Evolutionary conservation across 2,797 vertebrate genomes (phyloP), one percentile per base, ranked within the genome.

Genomic region (Halcyon badia): DNA sequence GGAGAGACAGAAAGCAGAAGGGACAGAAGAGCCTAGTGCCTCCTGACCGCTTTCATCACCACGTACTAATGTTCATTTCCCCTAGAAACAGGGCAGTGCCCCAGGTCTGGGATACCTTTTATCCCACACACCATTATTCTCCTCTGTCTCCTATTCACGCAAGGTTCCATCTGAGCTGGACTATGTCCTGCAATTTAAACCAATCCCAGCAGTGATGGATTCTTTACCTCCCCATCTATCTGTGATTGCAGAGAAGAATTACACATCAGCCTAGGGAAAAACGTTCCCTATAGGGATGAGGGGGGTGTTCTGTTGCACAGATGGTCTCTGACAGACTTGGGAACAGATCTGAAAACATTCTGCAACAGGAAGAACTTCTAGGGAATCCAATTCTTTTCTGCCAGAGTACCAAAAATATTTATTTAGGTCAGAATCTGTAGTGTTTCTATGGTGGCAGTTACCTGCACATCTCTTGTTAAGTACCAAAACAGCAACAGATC

Each of bases 261-360:
- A 87, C 31, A 83, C 76, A 89, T 6, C 54, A 84, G 54, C 1
- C 5, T 51, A 65, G 56, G 16, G 57, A 60, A 69, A 90, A 92
- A 58, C 9, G 6, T 17, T 90, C 52, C 58, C 57, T 61, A 35
- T 22, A 94, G 54, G 66, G 94, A 88, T 5, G 20, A 89, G 42
- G 46, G 68, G 11, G 46, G 14, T 87, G 25, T 49, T 90, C 72
- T 64, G 44, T 60, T 69, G 73, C 88, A 94, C 90, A 96, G 94
- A 96, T 91, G 91, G 94, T 90, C 76, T 76, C 76, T 78, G 72
- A 87, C 88, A 97, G 90, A 90, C 73, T 82, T 76, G 33, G 66
- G 77, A 92, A 68, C 28, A 94, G 61, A 89, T 92, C 51, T 80
- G 76, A 90, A 95, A 95, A 90, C 76, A 88, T 72, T 92, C 70